Percentiles rank a stretch among this genome's conserved stretches.
These are phyloP conservation scores for Selenia dentaria DNA, from an alignment of 2,888 invertebrate species.

Conservation along the genomic window DNA sequence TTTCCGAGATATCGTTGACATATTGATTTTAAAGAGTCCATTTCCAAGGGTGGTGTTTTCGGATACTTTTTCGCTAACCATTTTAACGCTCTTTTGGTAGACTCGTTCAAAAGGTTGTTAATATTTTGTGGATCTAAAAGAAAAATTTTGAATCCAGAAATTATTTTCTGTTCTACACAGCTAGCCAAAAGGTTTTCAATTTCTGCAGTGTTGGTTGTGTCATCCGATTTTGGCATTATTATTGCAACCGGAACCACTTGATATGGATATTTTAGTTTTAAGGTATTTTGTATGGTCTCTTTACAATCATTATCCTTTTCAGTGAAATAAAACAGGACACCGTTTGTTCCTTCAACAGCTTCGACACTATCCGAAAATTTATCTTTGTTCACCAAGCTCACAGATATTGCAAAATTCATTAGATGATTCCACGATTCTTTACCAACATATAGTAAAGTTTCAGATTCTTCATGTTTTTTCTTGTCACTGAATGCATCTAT, in stretches of 20 bases:
- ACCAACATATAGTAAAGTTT: constrained; percentile 63
- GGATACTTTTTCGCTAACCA: constrained; percentile 81
- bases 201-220: constrained; percentile 33
- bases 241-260: constrained; percentile 71
- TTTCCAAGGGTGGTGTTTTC: constrained; percentile 80
- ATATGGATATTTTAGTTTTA: constrained; percentile 66
- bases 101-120: constrained; percentile 51
- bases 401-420: constrained; percentile 76
- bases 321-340: constrained; percentile 64
- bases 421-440: constrained; percentile 77
- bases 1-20: constrained; percentile 84
- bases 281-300: constrained; percentile 52
- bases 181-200: constrained; percentile 51
- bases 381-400: constrained; percentile 58
- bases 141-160: constrained; percentile 67
- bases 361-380: constrained; percentile 45
- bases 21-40: constrained; percentile 83
- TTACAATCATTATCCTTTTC: constrained; percentile 52
- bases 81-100: constrained; percentile 67
- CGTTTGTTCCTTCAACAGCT: constrained; percentile 73
- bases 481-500: constrained; percentile 72
- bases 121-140: constrained; percentile 54
- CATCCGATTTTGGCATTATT: constrained; percentile 53
- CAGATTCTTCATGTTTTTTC: constrained; percentile 56
- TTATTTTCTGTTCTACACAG: constrained; percentile 53